A percentile compares a stretch with the other conserved stretches of the same genome.
Evolutionary conservation across 2,888 invertebrate genomes (phyloP).

Genomic region (Eristalinus sepulchralis): DNA sequence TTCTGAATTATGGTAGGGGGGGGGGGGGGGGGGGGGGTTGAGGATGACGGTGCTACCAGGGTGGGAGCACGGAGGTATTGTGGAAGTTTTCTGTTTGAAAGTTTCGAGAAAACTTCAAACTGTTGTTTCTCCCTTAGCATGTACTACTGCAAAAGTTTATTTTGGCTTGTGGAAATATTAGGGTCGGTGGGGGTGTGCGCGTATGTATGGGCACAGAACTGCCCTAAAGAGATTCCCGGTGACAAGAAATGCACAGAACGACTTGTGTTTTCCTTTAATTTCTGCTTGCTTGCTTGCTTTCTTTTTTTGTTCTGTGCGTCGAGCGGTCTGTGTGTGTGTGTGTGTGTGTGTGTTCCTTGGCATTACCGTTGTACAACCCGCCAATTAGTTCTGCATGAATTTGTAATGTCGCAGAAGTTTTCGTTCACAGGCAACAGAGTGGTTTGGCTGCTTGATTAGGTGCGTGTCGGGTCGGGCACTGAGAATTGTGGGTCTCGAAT

Average conservation of each 20-base stretch:
- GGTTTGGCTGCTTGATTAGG: not conserved
- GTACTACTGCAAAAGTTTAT: constrained; percentile 57
- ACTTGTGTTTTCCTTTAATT: not conserved
- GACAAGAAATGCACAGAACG: constrained; percentile 35
- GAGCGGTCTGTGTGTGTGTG: constrained; percentile 18
- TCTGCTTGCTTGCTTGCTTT: not conserved
- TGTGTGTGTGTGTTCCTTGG: constrained; percentile 27
- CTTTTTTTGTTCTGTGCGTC: not conserved
- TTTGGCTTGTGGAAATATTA: constrained; percentile 48
- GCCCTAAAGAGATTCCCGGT: constrained; percentile 49
- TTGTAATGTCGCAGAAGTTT: constrained; percentile 42
- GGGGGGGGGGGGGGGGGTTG: not conserved
- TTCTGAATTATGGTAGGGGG: constrained; percentile 16
- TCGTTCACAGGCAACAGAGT: not conserved
- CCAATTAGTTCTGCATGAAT: constrained; percentile 67
- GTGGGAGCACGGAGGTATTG: not conserved
- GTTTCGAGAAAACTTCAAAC: constrained; percentile 63
- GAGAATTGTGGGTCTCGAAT: not conserved
- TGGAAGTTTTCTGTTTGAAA: constrained; percentile 57
- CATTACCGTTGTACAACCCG: constrained; percentile 42
- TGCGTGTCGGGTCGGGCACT: not conserved
- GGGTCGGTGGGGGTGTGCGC: not conserved
- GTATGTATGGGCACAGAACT: constrained; percentile 13
- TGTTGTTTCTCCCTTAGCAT: constrained; percentile 56
- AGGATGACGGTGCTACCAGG: not conserved